Base-by-base conservation (phyloP, 2,797 vertebrate genomes). In the Artibeus jamaicensis region DNA sequence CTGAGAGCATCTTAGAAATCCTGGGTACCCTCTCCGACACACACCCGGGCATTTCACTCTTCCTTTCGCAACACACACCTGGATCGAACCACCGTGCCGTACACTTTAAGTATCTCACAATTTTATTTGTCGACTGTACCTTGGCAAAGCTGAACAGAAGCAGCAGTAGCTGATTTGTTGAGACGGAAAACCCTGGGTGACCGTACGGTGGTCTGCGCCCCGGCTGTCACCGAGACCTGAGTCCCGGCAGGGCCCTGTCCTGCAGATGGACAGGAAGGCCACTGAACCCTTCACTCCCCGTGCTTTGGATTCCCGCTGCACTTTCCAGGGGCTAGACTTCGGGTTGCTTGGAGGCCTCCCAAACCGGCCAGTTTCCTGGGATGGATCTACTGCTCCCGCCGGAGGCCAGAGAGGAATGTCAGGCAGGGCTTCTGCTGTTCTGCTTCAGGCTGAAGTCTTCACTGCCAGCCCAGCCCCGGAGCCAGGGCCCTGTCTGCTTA, bases 371-470 rank as follows among this genome's bases (percentile, higher is more conserved):
- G 55, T 83, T 71, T 95, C 94, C 76, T 91, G 78, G 19, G 89
- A 32, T 59, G 86, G 16, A 97, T 97, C 93, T 97, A 96, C 57
- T 16, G 83, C 84, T 86, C 71, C 59, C 96, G 86, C 83, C 96
- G 97, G 95, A 74, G 65, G 93, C 96, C 93, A 50, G 37, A 96
- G 93, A 98, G 92, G 84, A 93, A 91, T 89, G 96, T 97, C 81
- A 96, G 97, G 86, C 82, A 39, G 70, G 86, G 96, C 77, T 95
- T 53, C 32, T 21, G 57, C 10, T 4, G 24, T 59, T 59, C 93
- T 78, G 97, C 94, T 93, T 95, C 93, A 96, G 96, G 74, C 26
- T 86, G 79, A 15, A 85, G 95, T 83, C 96, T 97, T 94, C 94
- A 95, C 95, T 98, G 97, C 84, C 96, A 91, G 93, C 9, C 24